phyloP scores from a whole-genome alignment of 2,113 vertebrate genomes.

The Tychaedon coryphoeus region DNA sequence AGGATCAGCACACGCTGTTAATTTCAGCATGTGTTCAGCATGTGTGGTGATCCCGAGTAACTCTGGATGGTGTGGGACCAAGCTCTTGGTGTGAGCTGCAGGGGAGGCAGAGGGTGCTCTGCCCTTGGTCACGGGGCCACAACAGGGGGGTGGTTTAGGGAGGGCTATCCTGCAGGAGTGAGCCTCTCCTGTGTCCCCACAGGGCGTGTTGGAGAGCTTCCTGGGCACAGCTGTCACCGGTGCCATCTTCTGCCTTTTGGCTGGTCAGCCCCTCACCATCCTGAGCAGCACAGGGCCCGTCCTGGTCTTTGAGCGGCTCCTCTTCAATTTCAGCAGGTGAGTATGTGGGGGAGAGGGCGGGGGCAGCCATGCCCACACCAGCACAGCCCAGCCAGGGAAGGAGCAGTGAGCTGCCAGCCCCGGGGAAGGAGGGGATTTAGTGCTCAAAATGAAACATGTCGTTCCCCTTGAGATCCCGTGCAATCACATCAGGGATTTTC shows the following conservation, averaged over 20 bases:
- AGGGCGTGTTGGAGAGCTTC: constrained; percentile 98
- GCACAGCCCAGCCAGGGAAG: not conserved
- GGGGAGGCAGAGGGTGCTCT: not conserved
- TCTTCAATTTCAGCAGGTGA: constrained; percentile 98
- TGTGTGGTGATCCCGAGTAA: rapidly evolving
- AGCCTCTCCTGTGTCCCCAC: not conserved
- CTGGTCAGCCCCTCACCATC: constrained; percentile 94
- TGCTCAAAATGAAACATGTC: not conserved
- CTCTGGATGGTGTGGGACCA: rapidly evolving
- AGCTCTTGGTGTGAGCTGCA: rapidly evolving
- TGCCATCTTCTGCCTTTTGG: constrained; percentile 90
- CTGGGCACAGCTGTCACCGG: constrained; percentile 92
- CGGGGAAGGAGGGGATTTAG: constrained; percentile 10
- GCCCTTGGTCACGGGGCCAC: rapidly evolving
- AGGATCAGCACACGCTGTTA: rapidly evolving
- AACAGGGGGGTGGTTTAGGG: rapidly evolving
- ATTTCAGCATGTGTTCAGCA: not conserved
- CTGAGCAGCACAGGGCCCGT: constrained; percentile 97
- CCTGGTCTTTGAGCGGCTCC: constrained; percentile 93
- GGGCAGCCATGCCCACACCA: not conserved
- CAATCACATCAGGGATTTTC: not conserved
- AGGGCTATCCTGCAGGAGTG: not conserved
- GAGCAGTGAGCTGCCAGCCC: not conserved
- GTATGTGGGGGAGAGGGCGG: not conserved
- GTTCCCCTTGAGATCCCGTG: not conserved